Base-by-base conservation (phyloP, 53 echinoderm and acorn worm genomes). In the Hippasteria phrygiana region DNA sequence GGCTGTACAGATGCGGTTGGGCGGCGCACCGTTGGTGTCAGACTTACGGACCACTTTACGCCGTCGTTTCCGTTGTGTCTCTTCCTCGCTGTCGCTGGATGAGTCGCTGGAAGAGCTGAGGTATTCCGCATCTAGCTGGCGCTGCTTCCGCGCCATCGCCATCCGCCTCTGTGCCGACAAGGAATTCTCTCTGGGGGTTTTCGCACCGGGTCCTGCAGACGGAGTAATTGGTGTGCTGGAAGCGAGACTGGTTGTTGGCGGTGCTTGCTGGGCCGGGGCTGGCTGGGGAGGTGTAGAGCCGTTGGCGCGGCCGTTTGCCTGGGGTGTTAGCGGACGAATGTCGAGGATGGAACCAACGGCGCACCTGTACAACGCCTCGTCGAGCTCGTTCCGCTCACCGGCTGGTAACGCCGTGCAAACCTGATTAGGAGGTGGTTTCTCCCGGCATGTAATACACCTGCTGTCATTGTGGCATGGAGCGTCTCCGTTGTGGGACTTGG, bases 361-460 rank as follows among this genome's bases (percentile, higher is more conserved):
- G 38, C 88, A 74, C 20, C 88, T 10, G 54, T 87, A 87, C 43
- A 74, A n/a, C 43, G 93, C 93, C 31, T 75, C 63, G 64, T 77
- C 89, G 2, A 93, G 93, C 40, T 93, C 93, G 87, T 93, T 93
- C 13, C 89, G 89, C 78, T 93, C 80, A 11, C 89, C 88, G 14
- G 55, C 50, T 14, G 92, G 88, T 26, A 92, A 16, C 17, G 89
- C 89, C 26, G 96, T 94, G 63, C 96, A 96, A 18, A 94, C 88
- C 75, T 90, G 93, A 48, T 96, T 96, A 28, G 93, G 96, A 12
- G 96, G 94, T 5, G 96, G 92, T 24, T 55, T 90, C 88, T 88
- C 63, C 18, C 66, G 77, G 69, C 88, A 88, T n/a, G 88, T 75
- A 11, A 75, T 64, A 27, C 76, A 88, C 65, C 34, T 32, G 42